Percentiles rank a stretch among this genome's conserved stretches.
phyloP scores from a whole-genome alignment of 2,113 vertebrate species.

The Agapornis roseicollis region DNA sequence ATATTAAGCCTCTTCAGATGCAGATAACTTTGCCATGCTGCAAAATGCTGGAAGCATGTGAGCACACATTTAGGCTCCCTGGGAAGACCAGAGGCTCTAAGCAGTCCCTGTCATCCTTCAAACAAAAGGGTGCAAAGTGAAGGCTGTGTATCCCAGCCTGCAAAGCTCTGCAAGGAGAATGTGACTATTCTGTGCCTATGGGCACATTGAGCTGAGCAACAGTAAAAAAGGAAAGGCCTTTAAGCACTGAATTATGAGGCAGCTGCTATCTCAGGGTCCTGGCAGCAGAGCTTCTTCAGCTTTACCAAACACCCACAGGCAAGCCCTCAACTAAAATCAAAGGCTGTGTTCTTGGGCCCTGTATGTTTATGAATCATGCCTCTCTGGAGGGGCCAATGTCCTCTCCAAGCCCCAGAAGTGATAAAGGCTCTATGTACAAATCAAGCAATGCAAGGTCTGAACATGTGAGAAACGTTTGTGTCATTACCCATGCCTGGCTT shows the following conservation, averaged over 20 bases:
- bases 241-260: not conserved
- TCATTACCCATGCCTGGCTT: not conserved
- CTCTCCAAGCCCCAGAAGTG: not conserved
- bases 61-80: not conserved
- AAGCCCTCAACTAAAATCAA: not conserved
- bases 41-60: not conserved
- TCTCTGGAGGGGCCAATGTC: not conserved
- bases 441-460: not conserved
- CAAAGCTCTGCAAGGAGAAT: not conserved
- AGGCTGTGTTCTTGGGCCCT: not conserved
- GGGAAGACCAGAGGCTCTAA: not conserved
- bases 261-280: not conserved
- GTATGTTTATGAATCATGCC: not conserved
- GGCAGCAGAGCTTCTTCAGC: not conserved
- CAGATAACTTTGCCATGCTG: not conserved
- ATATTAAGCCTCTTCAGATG: not conserved
- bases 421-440: not conserved
- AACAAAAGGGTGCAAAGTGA: not conserved
- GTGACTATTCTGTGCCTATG: not conserved
- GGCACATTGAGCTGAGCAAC: not conserved
- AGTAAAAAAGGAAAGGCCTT: not conserved
- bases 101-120: not conserved
- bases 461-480: not conserved
- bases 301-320: not conserved
- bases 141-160: not conserved